A percentile compares a stretch with the other conserved stretches of the same genome.
Conservation (phyloP, 92 coral and sea anemone species). For the Paramuricea clavata region DNA sequence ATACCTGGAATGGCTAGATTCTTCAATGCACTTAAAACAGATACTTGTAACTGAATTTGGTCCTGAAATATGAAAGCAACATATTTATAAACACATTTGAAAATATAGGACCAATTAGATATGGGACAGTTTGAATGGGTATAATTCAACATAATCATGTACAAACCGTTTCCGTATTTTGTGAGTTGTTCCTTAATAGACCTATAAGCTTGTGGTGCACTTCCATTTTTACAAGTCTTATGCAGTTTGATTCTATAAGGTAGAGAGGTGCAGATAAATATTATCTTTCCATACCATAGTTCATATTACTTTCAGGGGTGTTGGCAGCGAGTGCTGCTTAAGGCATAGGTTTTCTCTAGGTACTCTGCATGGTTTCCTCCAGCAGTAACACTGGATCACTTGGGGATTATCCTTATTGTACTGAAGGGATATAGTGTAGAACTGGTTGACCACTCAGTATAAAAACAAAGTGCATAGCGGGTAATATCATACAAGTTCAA, state of each 20-base stretch:
- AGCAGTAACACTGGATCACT: no score
- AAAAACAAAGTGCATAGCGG: no score
- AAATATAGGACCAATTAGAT: background rate
- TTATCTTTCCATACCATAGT: no score
- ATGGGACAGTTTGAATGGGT: background rate
- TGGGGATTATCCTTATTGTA: no score
- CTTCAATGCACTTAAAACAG: slow-evolving; percentile 93
- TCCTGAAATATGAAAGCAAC: slow-evolving; percentile 67
- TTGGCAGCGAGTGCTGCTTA: no score
- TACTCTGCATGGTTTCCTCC: no score
- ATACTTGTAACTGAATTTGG: slow-evolving; percentile 78
- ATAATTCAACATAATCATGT: background rate
- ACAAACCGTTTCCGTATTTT: slow-evolving; percentile 32
- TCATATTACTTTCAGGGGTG: no score
- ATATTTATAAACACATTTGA: background rate
- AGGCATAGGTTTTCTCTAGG: no score
- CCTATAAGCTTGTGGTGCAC: slow-evolving; percentile 77
- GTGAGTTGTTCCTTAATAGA: slow-evolving; percentile 56
- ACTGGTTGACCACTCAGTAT: no score
- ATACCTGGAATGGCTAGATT: slow-evolving; percentile 93
- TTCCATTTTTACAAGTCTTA: slow-evolving; percentile 89
- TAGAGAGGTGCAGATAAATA: background rate
- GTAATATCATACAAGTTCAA: no score
- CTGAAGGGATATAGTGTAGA: no score
- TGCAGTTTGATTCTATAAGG: slow-evolving; percentile 83